Evolutionary conservation across 64 coral and sea anemone genomes (phyloP).

Genomic region (Montipora sp.): DNA sequence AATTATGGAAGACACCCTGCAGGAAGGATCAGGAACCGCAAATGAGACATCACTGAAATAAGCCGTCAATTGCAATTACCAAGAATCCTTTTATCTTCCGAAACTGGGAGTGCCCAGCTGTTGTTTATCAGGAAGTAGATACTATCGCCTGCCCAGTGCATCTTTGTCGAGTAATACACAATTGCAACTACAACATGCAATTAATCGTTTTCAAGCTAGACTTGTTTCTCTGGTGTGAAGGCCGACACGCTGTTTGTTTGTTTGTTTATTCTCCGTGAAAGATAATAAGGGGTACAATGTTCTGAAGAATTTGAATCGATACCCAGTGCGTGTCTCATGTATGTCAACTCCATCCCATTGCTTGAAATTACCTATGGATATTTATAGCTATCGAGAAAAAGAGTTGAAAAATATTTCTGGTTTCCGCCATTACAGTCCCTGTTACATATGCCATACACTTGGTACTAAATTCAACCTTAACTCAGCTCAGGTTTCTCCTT

Average conservation of each 20-base stretch:
- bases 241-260: neutral
- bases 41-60: slow-evolving; percentile 24
- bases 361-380: neutral
- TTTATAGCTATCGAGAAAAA: neutral
- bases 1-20: slow-evolving; percentile 34
- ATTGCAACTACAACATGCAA: neutral
- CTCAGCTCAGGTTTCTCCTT: neutral
- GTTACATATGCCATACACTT: neutral
- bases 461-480: neutral
- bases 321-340: slow-evolving; percentile 6
- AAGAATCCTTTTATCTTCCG: slow-evolving; percentile 55
- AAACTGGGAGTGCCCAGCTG: slow-evolving; percentile 17
- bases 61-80: slow-evolving; percentile 9
- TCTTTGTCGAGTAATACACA: neutral
- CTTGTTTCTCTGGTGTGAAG: neutral
- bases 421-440: slow-evolving; percentile 10
- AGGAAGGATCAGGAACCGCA: slow-evolving; percentile 60
- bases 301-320: neutral
- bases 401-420: neutral
- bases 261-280: neutral
- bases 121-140: slow-evolving; percentile 54
- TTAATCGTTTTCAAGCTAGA: neutral
- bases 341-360: slow-evolving; percentile 6
- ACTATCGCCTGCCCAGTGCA: neutral
- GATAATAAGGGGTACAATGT: neutral